Conservation (phyloP, 2,113 vertebrate species). For the Bos javanicus region DNA sequence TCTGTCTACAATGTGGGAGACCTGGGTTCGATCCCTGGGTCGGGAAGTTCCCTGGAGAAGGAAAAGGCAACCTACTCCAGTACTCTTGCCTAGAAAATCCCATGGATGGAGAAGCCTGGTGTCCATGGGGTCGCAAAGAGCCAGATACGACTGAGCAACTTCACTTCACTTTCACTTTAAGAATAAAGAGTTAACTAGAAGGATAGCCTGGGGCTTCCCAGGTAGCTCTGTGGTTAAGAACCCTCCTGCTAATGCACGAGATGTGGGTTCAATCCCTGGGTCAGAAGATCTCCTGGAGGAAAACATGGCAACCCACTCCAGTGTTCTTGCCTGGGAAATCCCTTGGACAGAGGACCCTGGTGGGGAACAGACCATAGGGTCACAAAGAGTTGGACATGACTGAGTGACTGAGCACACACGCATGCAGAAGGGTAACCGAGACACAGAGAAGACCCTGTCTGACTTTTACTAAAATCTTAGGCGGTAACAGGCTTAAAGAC, state of each 20-base stretch:
- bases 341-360: neutral
- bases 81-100: too few relatives aligned
- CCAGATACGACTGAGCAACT: fast-evolving
- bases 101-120: too few relatives aligned
- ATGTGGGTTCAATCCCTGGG: neutral
- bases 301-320: neutral
- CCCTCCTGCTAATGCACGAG: neutral
- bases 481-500: neutral
- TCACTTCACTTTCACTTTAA: neutral
- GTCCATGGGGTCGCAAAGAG: too few relatives aligned
- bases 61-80: too few relatives aligned
- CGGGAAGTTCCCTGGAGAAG: too few relatives aligned
- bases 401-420: neutral
- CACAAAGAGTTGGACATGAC: neutral
- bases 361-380: neutral
- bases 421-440: neutral
- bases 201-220: neutral
- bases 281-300: neutral
- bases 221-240: neutral
- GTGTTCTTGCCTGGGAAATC: neutral
- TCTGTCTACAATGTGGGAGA: too few relatives aligned
- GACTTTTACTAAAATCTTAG: neutral
- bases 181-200: neutral
- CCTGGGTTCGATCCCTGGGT: too few relatives aligned
- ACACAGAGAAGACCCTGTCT: neutral